Base-by-base conservation (phyloP, 2,888 invertebrate species). In the Serrognathus titanus region DNA sequence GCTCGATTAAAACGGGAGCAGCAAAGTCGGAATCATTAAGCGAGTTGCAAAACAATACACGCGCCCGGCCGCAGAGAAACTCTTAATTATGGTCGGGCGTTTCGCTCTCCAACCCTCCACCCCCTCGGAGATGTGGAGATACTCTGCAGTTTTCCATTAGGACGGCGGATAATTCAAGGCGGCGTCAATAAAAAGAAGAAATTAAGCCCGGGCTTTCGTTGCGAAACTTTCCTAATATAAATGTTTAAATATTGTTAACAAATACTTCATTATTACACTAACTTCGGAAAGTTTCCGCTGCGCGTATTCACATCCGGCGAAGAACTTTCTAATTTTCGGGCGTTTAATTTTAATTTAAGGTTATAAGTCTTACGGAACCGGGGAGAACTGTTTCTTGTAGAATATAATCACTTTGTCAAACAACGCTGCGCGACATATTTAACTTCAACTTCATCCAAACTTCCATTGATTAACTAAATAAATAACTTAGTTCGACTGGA, bases 11-110 rank as follows among this genome's bases (percentile, higher is more conserved):
- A 53, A 48, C 55, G 52, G 24, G 24, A 31, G 24, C 24, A 59
- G 51, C 53, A 59, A 57, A 57, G 52, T 46, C 55, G 58, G 55
- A 55, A 55, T 53, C 53, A 58, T 60, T 58, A 60, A 60, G 53
- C 58, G 55, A 58, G 49, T 57, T 55, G 49, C 51, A 56, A 58
- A 61, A 58, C 58, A 61, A 61, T 60, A 56, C 52, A 56, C 55
- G 45, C 48, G 50, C 37, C 55, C 50, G 40, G 38, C 55, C 50
- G 49, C 38, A 37, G 41, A 54, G 48, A 50, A 53, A 55, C 55
- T 50, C 49, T 55, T 55, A 55, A 55, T 55, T 55, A 55, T 55
- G 49, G 41, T 36, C 48, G 48, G 12, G 43, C 43, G 13, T n/a
- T 43, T 3, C 43, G 12, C 41, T 43, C 48, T 24, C 35, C 49